phyloP scores from a whole-genome alignment of 2,113 vertebrate species.

The Arizona elegans region DNA sequence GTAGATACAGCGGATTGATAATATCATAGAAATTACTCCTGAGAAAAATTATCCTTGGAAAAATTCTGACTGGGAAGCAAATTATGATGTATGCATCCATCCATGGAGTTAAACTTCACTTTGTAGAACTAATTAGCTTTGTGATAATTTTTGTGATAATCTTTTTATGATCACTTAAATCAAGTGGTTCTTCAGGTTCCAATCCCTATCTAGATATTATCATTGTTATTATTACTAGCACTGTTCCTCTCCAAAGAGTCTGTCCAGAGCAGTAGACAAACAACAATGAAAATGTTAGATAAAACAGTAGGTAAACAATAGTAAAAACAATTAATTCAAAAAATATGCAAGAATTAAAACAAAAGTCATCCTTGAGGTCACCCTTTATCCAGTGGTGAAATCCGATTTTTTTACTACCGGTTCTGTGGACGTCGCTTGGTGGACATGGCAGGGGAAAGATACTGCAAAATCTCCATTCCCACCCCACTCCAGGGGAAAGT shows the following conservation, averaged over 20 bases:
- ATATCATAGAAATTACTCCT: not conserved
- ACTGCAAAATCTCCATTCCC: too few species aligned
- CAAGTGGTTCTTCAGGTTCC: not conserved
- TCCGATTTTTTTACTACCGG: too few species aligned
- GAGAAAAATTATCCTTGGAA: not conserved
- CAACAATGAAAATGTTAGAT: not conserved
- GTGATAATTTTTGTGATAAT: not conserved
- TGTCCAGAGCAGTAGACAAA: not conserved
- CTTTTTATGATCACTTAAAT: not conserved
- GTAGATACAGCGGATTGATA: not conserved
- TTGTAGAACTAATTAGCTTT: not conserved
- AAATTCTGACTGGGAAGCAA: not conserved
- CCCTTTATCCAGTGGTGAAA: not conserved
- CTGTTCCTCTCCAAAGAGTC: not conserved
- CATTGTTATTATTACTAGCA: not conserved
- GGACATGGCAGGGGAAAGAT: too few species aligned
- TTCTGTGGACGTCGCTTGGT: too few species aligned
- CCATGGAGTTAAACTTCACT: not conserved
- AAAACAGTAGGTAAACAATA: not conserved
- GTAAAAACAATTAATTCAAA: not conserved
- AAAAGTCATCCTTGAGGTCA: not conserved
- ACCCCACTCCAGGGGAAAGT: too few species aligned
- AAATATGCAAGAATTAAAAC: not conserved
- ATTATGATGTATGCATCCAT: not conserved
- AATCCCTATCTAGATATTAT: not conserved